phyloP scores from a whole-genome alignment of 2,888 invertebrate genomes.

The Mactromeris polynyma region DNA sequence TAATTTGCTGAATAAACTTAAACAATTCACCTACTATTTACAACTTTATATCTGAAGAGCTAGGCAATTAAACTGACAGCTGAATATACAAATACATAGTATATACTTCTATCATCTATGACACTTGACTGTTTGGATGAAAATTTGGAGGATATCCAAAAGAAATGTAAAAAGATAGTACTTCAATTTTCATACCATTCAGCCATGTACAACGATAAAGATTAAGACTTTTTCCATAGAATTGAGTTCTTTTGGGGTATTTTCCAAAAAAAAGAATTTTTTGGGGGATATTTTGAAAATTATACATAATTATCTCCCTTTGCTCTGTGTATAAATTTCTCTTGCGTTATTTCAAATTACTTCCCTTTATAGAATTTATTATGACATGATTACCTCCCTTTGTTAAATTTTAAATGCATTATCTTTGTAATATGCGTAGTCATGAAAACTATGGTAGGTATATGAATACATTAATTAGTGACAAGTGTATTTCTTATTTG shows the following conservation, averaged over 20 bases:
- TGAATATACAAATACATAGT: neutral
- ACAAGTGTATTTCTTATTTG: neutral
- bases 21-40: slow-evolving; percentile 1
- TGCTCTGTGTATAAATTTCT: neutral
- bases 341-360: neutral
- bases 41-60: neutral
- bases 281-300: neutral
- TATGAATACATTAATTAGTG: neutral
- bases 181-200: neutral
- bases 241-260: no score
- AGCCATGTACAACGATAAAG: no score
- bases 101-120: neutral
- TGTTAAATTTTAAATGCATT: neutral
- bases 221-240: no score
- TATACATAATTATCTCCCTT: neutral
- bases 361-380: neutral
- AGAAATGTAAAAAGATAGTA: slow-evolving; percentile 5
- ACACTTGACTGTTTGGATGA: neutral
- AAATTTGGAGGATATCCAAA: slow-evolving; percentile 14
- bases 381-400: neutral
- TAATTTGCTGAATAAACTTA: slow-evolving; percentile 8
- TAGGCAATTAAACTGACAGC: slow-evolving; percentile 14
- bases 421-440: neutral
- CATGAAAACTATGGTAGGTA: neutral
- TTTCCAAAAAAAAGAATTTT: no score